Conservation (phyloP, 37 sponge, comb jelly and placozoan genomes). For the Halisarca cf. caerulea region DNA sequence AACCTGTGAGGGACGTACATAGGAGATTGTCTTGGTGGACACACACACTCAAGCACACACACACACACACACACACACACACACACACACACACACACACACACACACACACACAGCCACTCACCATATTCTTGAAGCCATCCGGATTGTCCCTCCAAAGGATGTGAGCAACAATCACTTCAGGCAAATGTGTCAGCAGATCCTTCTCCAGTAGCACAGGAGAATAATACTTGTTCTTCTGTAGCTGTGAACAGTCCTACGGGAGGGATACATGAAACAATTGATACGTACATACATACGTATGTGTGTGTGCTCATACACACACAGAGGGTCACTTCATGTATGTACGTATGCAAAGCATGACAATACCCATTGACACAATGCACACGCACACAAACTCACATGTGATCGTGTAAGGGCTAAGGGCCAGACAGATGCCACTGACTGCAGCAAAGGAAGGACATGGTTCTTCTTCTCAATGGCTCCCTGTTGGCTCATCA, state of each 20-base stretch:
- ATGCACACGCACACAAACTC: not conserved
- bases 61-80: not conserved
- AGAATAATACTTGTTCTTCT: not conserved
- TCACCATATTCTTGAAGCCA: not conserved
- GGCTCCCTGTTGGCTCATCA: not conserved
- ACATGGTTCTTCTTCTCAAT: not conserved
- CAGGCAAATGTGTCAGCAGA: not conserved
- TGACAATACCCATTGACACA: not conserved
- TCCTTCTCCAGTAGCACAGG: not conserved
- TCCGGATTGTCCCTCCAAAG: slow-evolving; percentile 19
- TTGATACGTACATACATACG: not conserved
- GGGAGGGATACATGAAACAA: not conserved
- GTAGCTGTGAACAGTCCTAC: not conserved
- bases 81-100: not conserved
- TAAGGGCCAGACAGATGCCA: slow-evolving; percentile 13
- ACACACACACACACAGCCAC: not conserved
- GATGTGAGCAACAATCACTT: slow-evolving; percentile 4
- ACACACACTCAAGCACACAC: too few species aligned
- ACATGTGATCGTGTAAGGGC: not conserved
- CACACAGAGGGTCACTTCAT: not conserved
- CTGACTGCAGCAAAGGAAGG: slow-evolving; percentile 10
- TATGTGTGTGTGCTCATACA: not conserved
- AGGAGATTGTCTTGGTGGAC: too few species aligned
- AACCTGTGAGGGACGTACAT: too few species aligned
- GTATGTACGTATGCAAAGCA: too few species aligned